phyloP scores from a whole-genome alignment of 2,888 invertebrate genomes.

The Pristionchus maxplancki region DNA sequence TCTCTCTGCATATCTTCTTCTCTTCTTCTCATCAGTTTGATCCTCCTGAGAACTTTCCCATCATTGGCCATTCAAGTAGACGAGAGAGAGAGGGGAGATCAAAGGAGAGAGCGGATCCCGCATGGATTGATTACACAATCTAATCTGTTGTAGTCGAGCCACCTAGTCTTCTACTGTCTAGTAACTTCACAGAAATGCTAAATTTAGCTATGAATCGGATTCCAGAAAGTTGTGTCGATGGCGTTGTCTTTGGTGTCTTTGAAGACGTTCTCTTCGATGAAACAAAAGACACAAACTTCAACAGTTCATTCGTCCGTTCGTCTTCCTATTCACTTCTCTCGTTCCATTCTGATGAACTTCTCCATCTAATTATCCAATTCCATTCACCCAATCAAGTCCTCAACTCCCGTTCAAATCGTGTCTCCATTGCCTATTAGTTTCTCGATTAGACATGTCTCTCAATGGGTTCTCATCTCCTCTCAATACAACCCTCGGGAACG shows the following conservation, averaged over 20 bases:
- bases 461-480: conserved; percentile 37
- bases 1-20: neutral
- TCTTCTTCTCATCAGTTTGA: neutral
- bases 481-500: conserved; percentile 25
- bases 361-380: neutral
- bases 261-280: neutral
- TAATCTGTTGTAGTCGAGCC: neutral
- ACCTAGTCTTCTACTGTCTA: neutral
- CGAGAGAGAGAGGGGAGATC: neutral
- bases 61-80: conserved; percentile 31
- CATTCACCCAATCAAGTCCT: conserved; percentile 28
- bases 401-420: neutral
- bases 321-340: neutral
- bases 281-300: neutral
- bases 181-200: no score
- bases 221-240: neutral
- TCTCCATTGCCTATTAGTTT: conserved; percentile 39
- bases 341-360: neutral
- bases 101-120: neutral
- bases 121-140: neutral
- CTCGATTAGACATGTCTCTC: neutral
- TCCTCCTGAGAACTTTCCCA: conserved; percentile 42
- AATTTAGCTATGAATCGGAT: no score
- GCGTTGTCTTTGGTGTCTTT: neutral
- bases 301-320: neutral